phyloP scores from a whole-genome alignment of 30 jellyfish, hydroid and myxozoan genomes.

The Cassiopea andromeda region DNA sequence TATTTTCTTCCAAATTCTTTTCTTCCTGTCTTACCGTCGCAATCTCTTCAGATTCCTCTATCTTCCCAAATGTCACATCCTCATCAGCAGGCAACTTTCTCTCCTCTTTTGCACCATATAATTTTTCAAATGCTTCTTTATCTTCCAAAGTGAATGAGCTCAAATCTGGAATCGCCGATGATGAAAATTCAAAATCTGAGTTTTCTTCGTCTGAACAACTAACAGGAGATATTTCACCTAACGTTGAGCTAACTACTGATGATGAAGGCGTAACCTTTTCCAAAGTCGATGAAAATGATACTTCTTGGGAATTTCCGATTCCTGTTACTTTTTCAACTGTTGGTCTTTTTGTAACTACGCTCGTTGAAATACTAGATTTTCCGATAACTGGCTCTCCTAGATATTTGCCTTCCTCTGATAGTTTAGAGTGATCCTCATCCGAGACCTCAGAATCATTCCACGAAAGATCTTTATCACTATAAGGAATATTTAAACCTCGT shows the following conservation, averaged over 20 bases:
- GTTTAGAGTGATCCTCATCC: conserved; percentile 7
- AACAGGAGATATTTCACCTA: conserved; percentile 42
- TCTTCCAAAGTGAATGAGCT: conserved; percentile 21
- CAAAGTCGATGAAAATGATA: conserved; percentile 63
- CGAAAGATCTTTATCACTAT: conserved; percentile 12
- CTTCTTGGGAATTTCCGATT: neutral
- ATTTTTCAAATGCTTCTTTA: conserved; percentile 31
- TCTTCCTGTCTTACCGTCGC: neutral
- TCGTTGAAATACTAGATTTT: conserved; percentile 22
- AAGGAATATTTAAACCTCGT: neutral
- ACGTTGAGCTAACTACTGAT: conserved; percentile 41
- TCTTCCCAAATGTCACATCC: neutral
- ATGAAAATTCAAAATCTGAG: conserved; percentile 48
- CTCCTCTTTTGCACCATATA: neutral
- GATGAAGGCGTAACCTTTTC: conserved; percentile 67
- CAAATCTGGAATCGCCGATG: conserved; percentile 64
- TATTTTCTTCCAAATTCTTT: neutral
- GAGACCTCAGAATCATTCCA: conserved; percentile 53
- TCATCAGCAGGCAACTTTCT: neutral
- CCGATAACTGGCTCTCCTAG: neutral
- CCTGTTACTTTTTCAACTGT: conserved; percentile 30
- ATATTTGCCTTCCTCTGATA: neutral
- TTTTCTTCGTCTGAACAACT: conserved; percentile 40
- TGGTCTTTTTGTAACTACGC: neutral
- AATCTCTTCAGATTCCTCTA: neutral